Evolutionary conservation across 2,797 vertebrate species (phyloP).

Genomic region (Glossophaga mutica): DNA sequence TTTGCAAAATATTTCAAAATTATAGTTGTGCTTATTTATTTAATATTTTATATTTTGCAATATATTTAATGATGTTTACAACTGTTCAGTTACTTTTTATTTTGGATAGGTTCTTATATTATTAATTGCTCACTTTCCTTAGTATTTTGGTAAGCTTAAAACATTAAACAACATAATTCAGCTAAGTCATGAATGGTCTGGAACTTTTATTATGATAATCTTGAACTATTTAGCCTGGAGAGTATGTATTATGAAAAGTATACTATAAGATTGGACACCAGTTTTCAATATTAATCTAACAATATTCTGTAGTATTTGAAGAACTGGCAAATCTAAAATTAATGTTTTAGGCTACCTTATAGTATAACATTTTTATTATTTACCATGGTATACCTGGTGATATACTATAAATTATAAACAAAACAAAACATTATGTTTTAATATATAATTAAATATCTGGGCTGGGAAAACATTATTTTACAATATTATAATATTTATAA

Average conservation of each 20-base stretch:
- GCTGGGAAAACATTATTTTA: not conserved
- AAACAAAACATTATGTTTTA: not conserved
- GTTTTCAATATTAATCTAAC: not conserved
- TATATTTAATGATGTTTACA: not conserved
- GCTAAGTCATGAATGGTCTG: not conserved
- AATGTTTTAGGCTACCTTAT: not conserved
- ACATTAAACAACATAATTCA: not conserved
- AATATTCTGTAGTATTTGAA: not conserved
- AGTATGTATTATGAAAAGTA: not conserved
- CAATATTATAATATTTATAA: not conserved
- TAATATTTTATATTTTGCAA: not conserved
- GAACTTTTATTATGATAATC: not conserved
- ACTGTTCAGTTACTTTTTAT: not conserved
- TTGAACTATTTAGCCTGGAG: not conserved
- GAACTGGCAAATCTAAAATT: not conserved
- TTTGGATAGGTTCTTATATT: not conserved
- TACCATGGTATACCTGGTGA: not conserved
- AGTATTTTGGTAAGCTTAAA: not conserved
- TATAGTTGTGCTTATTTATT: not conserved
- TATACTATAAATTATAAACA: not conserved
- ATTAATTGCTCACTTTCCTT: not conserved
- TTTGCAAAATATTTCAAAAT: not conserved
- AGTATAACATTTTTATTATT: not conserved
- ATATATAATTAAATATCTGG: not conserved
- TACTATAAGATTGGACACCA: not conserved